A percentile compares a stretch with the other conserved stretches of the same genome.
Evolutionary conservation across 2,113 vertebrate genomes (phyloP).

Genomic region (Sminthopsis crassicaudata): DNA sequence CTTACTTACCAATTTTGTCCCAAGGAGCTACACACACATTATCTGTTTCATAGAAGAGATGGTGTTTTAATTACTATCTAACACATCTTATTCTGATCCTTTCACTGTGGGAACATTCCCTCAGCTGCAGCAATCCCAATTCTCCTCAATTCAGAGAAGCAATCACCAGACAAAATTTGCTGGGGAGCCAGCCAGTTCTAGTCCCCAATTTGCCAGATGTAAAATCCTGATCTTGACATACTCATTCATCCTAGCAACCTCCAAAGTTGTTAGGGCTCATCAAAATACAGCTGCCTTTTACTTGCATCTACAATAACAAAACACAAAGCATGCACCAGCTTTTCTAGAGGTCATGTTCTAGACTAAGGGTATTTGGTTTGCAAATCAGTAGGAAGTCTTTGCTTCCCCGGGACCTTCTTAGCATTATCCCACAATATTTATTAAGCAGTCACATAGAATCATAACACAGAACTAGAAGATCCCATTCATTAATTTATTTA

Average conservation of each 20-base stretch:
- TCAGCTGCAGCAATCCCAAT: neutral
- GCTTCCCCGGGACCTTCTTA: neutral
- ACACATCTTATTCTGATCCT: neutral
- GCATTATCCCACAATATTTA: neutral
- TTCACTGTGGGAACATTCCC: neutral
- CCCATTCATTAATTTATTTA: neutral
- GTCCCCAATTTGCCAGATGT: neutral
- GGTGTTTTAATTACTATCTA: neutral
- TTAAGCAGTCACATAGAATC: neutral
- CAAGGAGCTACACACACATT: neutral
- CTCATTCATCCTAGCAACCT: neutral
- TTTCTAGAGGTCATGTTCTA: neutral
- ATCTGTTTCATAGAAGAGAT: neutral
- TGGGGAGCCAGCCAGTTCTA: neutral
- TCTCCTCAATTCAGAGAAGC: neutral
- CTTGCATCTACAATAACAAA: neutral
- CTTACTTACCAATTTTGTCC: neutral
- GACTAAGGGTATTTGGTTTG: neutral
- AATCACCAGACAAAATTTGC: neutral
- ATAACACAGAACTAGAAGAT: neutral
- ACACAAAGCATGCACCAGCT: neutral
- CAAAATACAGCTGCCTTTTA: neutral
- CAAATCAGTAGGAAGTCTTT: neutral
- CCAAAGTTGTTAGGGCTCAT: neutral
- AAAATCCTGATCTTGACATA: neutral